phyloP scores from a whole-genome alignment of 2,113 vertebrate genomes.

The Eolophus roseicapilla region DNA sequence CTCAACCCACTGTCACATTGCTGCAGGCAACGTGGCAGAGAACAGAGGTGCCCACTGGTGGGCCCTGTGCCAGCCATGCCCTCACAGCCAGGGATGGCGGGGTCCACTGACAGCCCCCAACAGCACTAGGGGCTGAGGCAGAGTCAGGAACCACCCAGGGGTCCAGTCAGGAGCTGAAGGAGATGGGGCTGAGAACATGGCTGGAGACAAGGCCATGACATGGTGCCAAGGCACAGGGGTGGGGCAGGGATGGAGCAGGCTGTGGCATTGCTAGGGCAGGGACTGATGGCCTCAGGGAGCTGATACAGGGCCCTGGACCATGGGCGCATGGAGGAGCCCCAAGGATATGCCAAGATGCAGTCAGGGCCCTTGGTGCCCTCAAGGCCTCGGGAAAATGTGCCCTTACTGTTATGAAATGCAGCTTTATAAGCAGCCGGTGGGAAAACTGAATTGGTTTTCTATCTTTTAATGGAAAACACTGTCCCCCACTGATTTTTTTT shows the following conservation, averaged over 20 bases:
- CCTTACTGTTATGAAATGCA: not conserved
- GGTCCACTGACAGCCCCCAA: accelerated
- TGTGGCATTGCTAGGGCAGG: accelerated
- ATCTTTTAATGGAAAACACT: not conserved
- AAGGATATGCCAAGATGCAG: not conserved
- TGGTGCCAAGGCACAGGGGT: accelerated
- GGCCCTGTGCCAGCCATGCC: accelerated
- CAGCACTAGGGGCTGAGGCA: not conserved
- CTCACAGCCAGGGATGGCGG: accelerated
- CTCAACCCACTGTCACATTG: accelerated
- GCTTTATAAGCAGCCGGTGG: not conserved
- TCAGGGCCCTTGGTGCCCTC: not conserved
- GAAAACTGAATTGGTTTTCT: not conserved
- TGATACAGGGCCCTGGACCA: not conserved
- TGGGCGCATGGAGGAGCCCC: not conserved
- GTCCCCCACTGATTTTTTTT: too few relatives aligned
- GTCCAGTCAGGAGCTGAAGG: not conserved
- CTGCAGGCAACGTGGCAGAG: not conserved
- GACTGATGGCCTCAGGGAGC: too few relatives aligned
- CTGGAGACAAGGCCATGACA: not conserved
- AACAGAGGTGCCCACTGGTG: accelerated
- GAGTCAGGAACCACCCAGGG: not conserved
- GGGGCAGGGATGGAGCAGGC: too few relatives aligned
- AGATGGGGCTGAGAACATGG: accelerated
- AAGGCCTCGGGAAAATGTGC: not conserved